phyloP scores from a whole-genome alignment of 2,797 vertebrate species.

The Sebastes baramenuke region DNA sequence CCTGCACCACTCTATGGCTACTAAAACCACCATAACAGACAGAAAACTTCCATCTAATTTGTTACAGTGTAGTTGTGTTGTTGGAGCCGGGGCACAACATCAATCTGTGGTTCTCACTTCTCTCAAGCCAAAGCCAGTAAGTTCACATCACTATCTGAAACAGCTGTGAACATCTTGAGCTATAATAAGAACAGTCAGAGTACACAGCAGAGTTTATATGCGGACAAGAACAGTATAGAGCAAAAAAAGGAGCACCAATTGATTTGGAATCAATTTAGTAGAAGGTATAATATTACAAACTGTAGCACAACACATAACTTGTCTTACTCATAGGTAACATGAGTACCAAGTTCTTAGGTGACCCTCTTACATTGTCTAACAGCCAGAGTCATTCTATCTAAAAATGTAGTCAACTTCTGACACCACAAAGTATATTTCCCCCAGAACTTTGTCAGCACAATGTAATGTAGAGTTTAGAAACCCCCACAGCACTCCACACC shows the following conservation, averaged over 20 bases:
- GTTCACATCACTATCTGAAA: neutral
- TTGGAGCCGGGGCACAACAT: neutral
- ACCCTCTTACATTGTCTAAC: neutral
- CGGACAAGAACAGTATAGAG: neutral
- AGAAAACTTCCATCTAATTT: neutral
- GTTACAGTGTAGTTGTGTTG: neutral
- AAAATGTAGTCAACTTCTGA: conserved; percentile 2
- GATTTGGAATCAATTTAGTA: neutral
- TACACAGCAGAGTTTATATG: neutral
- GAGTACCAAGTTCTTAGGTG: neutral
- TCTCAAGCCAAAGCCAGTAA: neutral
- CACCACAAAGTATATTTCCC: neutral
- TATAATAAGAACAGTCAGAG: neutral
- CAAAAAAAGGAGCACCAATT: neutral
- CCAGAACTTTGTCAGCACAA: conserved; percentile 44
- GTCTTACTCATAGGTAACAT: neutral
- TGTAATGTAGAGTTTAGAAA: conserved; percentile 45
- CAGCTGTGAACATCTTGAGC: neutral
- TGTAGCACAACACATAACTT: neutral
- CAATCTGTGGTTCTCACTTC: neutral
- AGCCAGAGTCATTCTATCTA: neutral
- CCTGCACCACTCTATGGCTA: neutral
- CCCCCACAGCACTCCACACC: conserved; percentile 28
- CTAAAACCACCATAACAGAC: neutral
- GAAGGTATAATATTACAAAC: neutral